Conservation (phyloP, 2,113 vertebrate species). For the Atrichornis clamosus region DNA sequence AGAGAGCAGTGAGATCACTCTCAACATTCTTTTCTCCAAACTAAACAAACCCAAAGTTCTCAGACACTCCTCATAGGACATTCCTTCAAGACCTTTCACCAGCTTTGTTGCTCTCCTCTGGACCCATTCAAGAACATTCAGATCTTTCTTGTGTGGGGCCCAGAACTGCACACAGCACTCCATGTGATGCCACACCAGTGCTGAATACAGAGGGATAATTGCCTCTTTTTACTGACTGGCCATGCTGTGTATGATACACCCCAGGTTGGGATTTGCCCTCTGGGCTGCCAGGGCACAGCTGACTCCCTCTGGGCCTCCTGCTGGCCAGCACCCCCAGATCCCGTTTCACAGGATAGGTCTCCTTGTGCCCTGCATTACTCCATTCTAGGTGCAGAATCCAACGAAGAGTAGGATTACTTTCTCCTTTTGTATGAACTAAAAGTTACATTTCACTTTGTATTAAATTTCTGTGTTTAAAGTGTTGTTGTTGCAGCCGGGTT, state of each 20-base stretch:
- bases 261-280: background rate
- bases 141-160: background rate
- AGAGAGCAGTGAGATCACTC: background rate
- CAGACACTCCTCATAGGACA: background rate
- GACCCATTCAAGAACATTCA: background rate
- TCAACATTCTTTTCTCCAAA: background rate
- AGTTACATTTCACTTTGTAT: background rate
- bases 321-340: accelerated
- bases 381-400: background rate
- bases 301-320: background rate
- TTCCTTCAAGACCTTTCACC: background rate
- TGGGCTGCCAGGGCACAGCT: background rate
- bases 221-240: background rate
- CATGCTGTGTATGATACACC: background rate
- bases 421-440: background rate
- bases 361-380: background rate
- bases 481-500: too few relatives aligned
- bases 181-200: background rate
- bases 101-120: background rate
- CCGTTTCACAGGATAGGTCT: background rate
- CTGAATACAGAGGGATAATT: background rate
- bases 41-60: background rate
- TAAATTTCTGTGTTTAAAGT: background rate
- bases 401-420: background rate
- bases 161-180: background rate